Conservation (phyloP, 2,888 invertebrate species). For the Phragmatobia fuliginosa region DNA sequence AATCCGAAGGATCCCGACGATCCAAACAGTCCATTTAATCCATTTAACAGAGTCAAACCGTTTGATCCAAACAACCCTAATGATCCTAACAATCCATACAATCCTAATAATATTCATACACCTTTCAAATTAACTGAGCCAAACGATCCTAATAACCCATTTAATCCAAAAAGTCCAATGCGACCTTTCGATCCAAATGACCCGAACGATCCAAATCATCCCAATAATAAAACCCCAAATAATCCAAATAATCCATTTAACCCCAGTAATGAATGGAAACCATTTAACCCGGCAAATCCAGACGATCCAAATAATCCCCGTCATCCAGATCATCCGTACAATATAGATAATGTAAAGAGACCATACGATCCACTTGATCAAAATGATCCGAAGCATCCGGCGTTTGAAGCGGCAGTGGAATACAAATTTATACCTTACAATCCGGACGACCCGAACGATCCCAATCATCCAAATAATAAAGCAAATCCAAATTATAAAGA, state of each 20-base stretch:
- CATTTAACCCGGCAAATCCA: conserved; percentile 7
- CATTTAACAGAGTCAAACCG: neutral
- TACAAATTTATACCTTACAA: conserved; percentile 9
- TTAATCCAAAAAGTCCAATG: conserved; percentile 6
- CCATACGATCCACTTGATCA: conserved; percentile 6
- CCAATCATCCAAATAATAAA: conserved; percentile 8
- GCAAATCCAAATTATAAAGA: conserved; percentile 9
- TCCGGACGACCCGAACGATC: conserved; percentile 1
- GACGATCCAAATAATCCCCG: conserved; percentile 11
- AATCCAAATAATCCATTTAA: conserved; percentile 10
- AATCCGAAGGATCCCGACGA: conserved; percentile 7
- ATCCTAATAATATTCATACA: conserved; percentile 7
- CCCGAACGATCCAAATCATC: conserved; percentile 12
- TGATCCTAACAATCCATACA: conserved; percentile 4
- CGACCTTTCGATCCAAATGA: conserved; percentile 3
- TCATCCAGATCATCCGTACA: conserved; percentile 2
- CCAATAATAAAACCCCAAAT: neutral
- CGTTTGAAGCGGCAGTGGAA: neutral
- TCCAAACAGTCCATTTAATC: conserved; percentile 13
- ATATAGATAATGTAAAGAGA: neutral
- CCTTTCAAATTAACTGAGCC: conserved; percentile 5
- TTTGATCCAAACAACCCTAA: neutral
- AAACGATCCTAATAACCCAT: conserved; percentile 9
- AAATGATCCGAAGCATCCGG: conserved; percentile 3
- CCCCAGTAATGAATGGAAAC: neutral